phyloP scores from a whole-genome alignment of 2,888 invertebrate species.

The Ernsta delagoae region DNA sequence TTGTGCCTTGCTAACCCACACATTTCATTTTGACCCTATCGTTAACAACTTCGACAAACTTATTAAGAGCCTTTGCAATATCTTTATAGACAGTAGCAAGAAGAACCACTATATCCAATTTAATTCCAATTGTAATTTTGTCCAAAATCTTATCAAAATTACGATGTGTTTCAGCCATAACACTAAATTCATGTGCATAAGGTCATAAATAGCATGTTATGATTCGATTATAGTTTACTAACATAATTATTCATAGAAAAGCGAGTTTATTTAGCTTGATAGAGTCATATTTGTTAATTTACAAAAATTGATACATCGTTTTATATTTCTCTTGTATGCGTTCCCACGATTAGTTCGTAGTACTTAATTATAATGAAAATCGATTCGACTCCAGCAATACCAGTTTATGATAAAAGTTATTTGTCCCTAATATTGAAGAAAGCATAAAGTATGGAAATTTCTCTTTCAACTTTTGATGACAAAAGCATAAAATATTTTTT shows the following conservation, averaged over 20 bases:
- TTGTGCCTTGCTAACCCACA: slow-evolving; percentile 69
- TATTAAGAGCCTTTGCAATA: slow-evolving; percentile 6
- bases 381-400: slow-evolving; percentile 13
- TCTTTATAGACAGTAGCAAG: slow-evolving; percentile 4
- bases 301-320: slow-evolving; percentile 58
- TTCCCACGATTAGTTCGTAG: slow-evolving; percentile 53
- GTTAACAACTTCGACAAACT: slow-evolving; percentile 25
- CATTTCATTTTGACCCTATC: slow-evolving; percentile 61
- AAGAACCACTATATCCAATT: neutral
- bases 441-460: neutral
- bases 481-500: neutral
- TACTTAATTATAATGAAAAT: slow-evolving; percentile 32
- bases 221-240: neutral
- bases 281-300: slow-evolving; percentile 71
- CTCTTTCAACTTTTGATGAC: neutral
- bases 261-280: slow-evolving; percentile 51
- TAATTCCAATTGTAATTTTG: neutral
- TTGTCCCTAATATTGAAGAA: neutral
- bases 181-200: slow-evolving; percentile 38
- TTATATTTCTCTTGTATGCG: slow-evolving; percentile 6
- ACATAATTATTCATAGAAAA: slow-evolving; percentile 35
- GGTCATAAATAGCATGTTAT: slow-evolving; percentile 37
- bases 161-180: neutral
- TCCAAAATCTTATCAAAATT: slow-evolving; percentile 17
- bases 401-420: slow-evolving; percentile 15